These are phyloP conservation scores for Corythoichthys haematopterus DNA, from an alignment of 2,113 vertebrate species.

Conservation along the genomic window DNA sequence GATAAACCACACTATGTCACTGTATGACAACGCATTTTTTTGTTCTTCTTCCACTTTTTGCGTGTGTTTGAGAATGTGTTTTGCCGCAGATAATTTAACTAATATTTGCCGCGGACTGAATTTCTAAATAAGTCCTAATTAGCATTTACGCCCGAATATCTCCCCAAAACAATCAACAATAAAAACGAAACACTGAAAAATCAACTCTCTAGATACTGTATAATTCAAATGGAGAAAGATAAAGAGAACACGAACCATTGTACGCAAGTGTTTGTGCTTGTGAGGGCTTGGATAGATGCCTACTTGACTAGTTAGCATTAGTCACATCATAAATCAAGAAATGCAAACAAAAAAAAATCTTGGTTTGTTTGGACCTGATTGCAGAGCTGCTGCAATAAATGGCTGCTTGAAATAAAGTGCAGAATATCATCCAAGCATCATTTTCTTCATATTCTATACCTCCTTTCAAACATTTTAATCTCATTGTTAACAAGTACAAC, in stretches of 20 bases:
- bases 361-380: slow-evolving; percentile 14
- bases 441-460: slow-evolving; percentile 26
- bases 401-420: slow-evolving; percentile 62
- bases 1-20: slow-evolving; percentile 2
- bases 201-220: neutral
- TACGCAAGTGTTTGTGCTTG: slow-evolving; percentile 35
- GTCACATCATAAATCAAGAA: slow-evolving; percentile 5
- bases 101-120: slow-evolving; percentile 24
- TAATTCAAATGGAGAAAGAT: slow-evolving; percentile 37
- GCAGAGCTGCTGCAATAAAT: slow-evolving; percentile 21
- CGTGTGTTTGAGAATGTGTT: slow-evolving; percentile 11
- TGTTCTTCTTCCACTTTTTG: slow-evolving; percentile 5
- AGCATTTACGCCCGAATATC: neutral
- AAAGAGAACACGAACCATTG: slow-evolving; percentile 14
- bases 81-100: slow-evolving; percentile 1
- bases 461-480: slow-evolving; percentile 36
- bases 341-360: slow-evolving; percentile 5
- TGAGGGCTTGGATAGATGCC: slow-evolving; percentile 30
- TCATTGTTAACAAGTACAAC: slow-evolving; percentile 31
- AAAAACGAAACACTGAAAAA: neutral
- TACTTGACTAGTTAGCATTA: slow-evolving; percentile 6
- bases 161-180: slow-evolving; percentile 5
- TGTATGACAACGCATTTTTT: neutral
- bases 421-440: slow-evolving; percentile 37
- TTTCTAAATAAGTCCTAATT: slow-evolving; percentile 15